Conservation (phyloP, 1,140 invertebrate species). For the Pemphigus obesinymphae region DNA sequence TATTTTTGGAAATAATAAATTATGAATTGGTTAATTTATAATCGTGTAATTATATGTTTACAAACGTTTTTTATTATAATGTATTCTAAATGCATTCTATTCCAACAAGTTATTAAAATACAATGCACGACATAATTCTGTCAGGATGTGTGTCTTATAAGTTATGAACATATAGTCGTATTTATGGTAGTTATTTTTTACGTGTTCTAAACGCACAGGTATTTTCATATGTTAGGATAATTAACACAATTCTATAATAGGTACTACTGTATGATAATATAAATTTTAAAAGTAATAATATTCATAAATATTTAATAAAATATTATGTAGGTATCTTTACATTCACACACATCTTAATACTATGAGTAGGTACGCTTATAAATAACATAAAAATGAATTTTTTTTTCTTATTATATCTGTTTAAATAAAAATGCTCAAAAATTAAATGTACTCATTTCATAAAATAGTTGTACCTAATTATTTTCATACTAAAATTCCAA, state of each 20-base stretch:
- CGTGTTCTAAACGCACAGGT: not conserved
- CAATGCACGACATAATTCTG: not conserved
- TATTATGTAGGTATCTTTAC: too few species aligned
- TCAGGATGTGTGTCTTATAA: not conserved
- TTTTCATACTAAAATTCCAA: not conserved
- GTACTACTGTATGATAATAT: not conserved
- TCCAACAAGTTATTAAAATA: constrained; percentile 15
- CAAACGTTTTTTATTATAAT: not conserved
- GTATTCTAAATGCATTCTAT: not conserved
- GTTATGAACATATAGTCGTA: not conserved
- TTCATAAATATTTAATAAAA: not conserved
- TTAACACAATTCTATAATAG: not conserved
- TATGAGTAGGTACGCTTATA: too few species aligned
- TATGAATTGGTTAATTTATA: not conserved
- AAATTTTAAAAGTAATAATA: not conserved
- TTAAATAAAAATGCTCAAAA: too few species aligned
- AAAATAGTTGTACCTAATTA: not conserved
- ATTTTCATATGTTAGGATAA: not conserved
- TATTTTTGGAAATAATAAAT: not conserved
- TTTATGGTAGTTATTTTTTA: not conserved
- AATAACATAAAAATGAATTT: too few species aligned
- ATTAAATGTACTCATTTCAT: not conserved
- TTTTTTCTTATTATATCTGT: too few species aligned
- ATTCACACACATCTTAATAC: too few species aligned
- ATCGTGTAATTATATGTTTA: not conserved